Percentiles rank a stretch among this genome's conserved stretches.
Conservation (phyloP, 2,113 vertebrate species). For the Sarotherodon lohbergeri region DNA sequence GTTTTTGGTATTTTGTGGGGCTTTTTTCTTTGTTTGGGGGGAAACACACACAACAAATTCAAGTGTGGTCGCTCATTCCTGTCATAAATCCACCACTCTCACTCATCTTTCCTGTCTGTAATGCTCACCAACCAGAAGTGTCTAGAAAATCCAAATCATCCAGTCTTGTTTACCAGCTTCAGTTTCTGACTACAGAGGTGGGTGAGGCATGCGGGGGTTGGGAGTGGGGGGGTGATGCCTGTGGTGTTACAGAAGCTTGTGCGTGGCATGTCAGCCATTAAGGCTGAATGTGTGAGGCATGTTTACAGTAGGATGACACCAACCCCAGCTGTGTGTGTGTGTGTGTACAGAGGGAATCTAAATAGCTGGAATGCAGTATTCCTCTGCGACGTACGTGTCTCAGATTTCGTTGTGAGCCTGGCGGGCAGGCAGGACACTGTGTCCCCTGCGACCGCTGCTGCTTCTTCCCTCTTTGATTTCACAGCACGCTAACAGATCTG, state of each 20-base stretch:
- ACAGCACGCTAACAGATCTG: neutral
- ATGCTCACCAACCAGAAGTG: neutral
- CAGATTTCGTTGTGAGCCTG: constrained; percentile 11
- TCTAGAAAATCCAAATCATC: neutral
- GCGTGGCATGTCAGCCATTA: neutral
- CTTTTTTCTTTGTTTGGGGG: fast-evolving
- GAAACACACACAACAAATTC: neutral
- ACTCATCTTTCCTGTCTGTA: neutral
- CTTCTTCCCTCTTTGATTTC: neutral
- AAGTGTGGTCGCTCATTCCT: neutral
- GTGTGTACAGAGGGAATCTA: neutral
- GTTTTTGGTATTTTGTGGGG: neutral
- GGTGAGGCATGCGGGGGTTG: neutral
- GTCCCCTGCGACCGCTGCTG: neutral
- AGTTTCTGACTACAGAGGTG: neutral
- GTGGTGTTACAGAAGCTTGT: neutral
- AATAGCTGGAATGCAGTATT: constrained; percentile 11
- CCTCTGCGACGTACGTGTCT: neutral
- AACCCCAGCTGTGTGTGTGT: neutral
- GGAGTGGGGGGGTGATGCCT: neutral
- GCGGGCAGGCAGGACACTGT: neutral
- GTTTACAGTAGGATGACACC: neutral
- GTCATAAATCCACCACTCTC: neutral
- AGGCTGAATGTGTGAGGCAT: neutral
- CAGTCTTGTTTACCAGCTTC: neutral